Conservation (phyloP, 2,888 invertebrate genomes). For the Panopea generosa region DNA sequence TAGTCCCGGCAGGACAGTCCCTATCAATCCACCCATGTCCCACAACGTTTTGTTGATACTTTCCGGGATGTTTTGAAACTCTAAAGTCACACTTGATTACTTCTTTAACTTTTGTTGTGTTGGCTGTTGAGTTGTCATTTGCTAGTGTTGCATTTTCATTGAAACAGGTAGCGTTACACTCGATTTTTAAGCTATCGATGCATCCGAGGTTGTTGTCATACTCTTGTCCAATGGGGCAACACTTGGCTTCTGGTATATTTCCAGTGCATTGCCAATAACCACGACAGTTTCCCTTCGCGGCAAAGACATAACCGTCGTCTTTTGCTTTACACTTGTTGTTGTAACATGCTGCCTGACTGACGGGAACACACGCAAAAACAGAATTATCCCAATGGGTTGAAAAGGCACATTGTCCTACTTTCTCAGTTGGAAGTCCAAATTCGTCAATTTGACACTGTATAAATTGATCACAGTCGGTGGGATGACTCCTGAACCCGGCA, state of each 20-base stretch:
- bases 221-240: conserved; percentile 65
- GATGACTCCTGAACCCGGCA: conserved; percentile 62
- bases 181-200: conserved; percentile 40
- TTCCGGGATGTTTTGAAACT: no score
- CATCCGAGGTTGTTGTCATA: conserved; percentile 62
- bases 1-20: no score
- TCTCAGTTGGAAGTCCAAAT: conserved; percentile 41
- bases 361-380: conserved; percentile 53
- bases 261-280: conserved; percentile 69
- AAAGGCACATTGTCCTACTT: conserved; percentile 62
- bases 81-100: no score
- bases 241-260: conserved; percentile 59
- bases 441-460: conserved; percentile 63
- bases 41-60: no score
- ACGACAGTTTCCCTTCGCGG: conserved; percentile 61
- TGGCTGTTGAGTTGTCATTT: no score
- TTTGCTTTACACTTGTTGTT: conserved; percentile 45
- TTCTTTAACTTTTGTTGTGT: no score
- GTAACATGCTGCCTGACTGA: conserved; percentile 53
- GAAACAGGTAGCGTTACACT: conserved; percentile 30
- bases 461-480: conserved; percentile 66
- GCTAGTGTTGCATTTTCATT: no score
- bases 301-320: conserved; percentile 20
- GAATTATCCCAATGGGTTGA: conserved; percentile 67
- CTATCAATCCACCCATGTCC: no score